Percentiles rank a stretch among this genome's conserved stretches.
These are phyloP conservation scores for Trichomycterus rosablanca DNA, from an alignment of 2,113 vertebrate genomes.

Conservation along the genomic window DNA sequence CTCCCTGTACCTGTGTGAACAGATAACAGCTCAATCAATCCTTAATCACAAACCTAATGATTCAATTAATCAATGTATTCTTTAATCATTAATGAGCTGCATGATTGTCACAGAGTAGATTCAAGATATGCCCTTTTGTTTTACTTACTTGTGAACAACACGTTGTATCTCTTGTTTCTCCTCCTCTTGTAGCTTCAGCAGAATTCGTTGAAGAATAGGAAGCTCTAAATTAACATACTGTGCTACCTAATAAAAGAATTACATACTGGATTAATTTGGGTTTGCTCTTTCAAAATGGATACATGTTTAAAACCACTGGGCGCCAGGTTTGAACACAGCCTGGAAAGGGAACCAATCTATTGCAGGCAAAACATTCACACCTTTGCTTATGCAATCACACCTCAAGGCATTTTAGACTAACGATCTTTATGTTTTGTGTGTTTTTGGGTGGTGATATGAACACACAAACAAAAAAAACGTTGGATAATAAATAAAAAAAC, in stretches of 20 bases:
- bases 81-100: not conserved
- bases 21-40: slow-evolving; percentile 29
- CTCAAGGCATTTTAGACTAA: no score
- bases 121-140: no score
- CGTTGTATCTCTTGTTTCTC: slow-evolving; percentile 75
- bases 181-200: slow-evolving; percentile 77
- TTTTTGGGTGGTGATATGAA: no score
- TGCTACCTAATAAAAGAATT: slow-evolving; percentile 72
- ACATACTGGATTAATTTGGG: not conserved
- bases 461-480: no score
- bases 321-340: no score
- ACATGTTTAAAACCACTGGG: not conserved
- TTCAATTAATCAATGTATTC: not conserved
- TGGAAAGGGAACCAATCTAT: not conserved
- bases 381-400: no score
- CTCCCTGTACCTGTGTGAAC: slow-evolving; percentile 67
- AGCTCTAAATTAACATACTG: slow-evolving; percentile 85
- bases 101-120: no score
- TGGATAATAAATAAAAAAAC: no score
- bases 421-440: no score
- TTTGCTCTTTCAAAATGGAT: no score
- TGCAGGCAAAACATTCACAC: no score
- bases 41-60: not conserved
- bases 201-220: slow-evolving; percentile 77
- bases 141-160: slow-evolving; percentile 71